Evolutionary conservation across 2,797 vertebrate genomes (phyloP), one percentile per base, ranked within the genome.

Genomic region (Lates japonicus): DNA sequence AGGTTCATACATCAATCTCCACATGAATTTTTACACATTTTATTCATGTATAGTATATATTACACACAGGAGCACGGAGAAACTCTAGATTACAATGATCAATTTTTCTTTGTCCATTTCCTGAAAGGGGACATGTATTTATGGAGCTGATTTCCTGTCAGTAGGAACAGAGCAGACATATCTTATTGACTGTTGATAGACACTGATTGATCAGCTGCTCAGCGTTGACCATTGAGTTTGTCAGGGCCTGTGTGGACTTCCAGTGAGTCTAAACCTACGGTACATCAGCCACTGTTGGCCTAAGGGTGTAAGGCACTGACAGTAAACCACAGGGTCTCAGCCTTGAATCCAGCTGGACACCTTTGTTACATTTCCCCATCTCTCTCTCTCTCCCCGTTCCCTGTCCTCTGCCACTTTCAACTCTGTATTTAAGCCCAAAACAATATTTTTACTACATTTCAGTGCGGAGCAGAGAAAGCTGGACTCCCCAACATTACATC

Each of bases 121-220:
- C 86, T 79, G 76, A 70, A 81, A 84, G 59, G 52, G 16, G 62
- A 44, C n/a, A 35, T 77, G 19, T 75, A 87, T 83, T 83, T 73
- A 84, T 88, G 51, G 74, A 78, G 64, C 61, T 60, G 52, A 88
- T 79, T 88, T 87, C 63, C 81, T 78, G 80, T 82, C 78, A 75
- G 69, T 1, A 4, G 22, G 14, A 84, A n/a, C 55, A 64, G 17
- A 55, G 16, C 37, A 83, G 54, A 48, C 64, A 66, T 41, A 46
- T 67, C 59, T 70, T 66, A 83, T 76, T 76, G 80, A 79, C 68
- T 61, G 64, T 2, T 67, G 63, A 82, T 63, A 39, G 20, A 61
- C 58, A 86, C 22, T 46, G 33, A 80, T 78, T 68, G 22, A 35
- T 65, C 13, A 48, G 14, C n/a, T 57, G 19, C 58, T 20, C 8